Base-by-base conservation (phyloP, 2,888 invertebrate genomes). In the Rosalia funebris region DNA sequence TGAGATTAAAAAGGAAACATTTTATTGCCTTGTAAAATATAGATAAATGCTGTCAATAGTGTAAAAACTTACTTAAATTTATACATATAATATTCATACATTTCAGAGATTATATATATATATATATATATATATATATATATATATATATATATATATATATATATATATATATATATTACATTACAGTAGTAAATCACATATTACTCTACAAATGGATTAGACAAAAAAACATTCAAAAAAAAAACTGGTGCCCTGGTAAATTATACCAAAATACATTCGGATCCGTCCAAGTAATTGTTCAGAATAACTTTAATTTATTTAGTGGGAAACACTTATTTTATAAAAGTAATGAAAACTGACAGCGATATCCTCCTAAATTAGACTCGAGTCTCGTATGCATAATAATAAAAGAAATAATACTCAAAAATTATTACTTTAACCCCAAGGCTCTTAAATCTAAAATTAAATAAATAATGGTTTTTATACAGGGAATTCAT, bases 71-170 rank as follows among this genome's bases (percentile, higher is more conserved):
- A n/a, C n/a, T n/a, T 25, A 50, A 50, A 50, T 50, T 39, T 50
- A 20, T 50, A 50, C 50, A 50, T 39, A 37, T 50, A 50, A 50
- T 50, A 50, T 50, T 50, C 25, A 50, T 50, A 50, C 20, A 12
- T 50, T 25, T n/a, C n/a, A 39, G 37, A 15, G 50, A 50, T 14
- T 50, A 50, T 25, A 39, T 39, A 19, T 39, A 37, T 39, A 20
- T 20, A 50, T 14, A 39, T 16, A 4, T 12, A 45, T n/a, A 45
- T 31, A 45, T 45, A 3, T 34, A 11, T 11, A 34, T n/a, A n/a
- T n/a, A n/a, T n/a, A n/a, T n/a, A n/a, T n/a, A n/a, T n/a, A n/a
- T n/a, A n/a, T n/a, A n/a, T n/a, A n/a, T n/a, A n/a, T n/a, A n/a
- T n/a, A n/a, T n/a, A n/a, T n/a, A n/a, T n/a, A n/a, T n/a, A n/a